Evolutionary conservation across 1,140 invertebrate species (phyloP), one percentile per base, ranked within the genome.

Genomic region (Drosophila sechellia): DNA sequence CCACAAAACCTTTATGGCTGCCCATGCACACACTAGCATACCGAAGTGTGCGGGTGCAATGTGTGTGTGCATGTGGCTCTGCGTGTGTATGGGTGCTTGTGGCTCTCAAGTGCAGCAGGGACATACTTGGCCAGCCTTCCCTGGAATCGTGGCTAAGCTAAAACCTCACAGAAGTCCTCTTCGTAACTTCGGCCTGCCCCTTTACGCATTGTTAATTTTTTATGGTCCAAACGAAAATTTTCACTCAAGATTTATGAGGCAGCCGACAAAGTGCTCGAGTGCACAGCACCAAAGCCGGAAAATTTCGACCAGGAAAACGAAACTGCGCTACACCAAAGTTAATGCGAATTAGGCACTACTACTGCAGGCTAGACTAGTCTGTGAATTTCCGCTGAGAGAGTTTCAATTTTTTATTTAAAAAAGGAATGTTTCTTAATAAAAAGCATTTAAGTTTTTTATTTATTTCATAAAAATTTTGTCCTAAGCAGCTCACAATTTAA

Each of bases 151-250:
- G 61, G 56, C 43, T 37, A 37, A 22, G 48, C 49, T 25, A 50
- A 49, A 53, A 77, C 40, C 59, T 40, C 49, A 12, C 52, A 25
- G 46, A 48, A 59, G 40, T 52, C 65, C 50, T 74, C 70, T 69
- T 56, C 56, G 45, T 54, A 64, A 70, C 56, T 74, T 35, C 59
- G 46, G 54, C 49, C 53, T 50, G 53, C 65, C 53, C 39, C 54
- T 64, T 57, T 60, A 80, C 77, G 73, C 81, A 77, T 81, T 70
- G 73, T 71, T 79, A 81, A 81, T 87, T 81, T 87, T 85, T 79
- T 59, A 76, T 76, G 65, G 72, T 17, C 60, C 55, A 81, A 77
- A 78, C 63, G 63, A 63, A 77, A 75, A 70, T 81, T 77, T 49
- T 55, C 43, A 49, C 27, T 66, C 40, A 66, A 58, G 78, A 70